Evolutionary conservation across 2,113 vertebrate genomes (phyloP).

Genomic region (Tauraco erythrolophus): DNA sequence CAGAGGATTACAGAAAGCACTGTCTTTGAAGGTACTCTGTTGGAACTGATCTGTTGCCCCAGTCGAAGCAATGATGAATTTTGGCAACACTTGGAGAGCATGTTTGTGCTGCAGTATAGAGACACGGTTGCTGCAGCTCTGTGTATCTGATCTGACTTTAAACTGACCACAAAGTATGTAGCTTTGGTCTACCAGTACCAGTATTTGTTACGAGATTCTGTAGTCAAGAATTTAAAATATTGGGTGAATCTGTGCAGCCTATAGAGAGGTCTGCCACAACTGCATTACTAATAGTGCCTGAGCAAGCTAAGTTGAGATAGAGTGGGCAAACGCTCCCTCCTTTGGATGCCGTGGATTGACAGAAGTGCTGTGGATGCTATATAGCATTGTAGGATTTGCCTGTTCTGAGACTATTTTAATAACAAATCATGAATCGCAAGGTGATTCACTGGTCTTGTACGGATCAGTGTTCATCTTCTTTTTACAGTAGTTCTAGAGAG

Average conservation of each 20-base stretch:
- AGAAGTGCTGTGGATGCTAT: background rate
- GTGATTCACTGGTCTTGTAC: background rate
- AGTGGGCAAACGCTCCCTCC: background rate
- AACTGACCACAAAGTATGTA: background rate
- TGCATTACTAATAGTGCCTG: background rate
- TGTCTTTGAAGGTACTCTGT: conserved; percentile 45
- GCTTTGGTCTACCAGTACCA: background rate
- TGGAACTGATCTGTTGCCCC: conserved; percentile 47
- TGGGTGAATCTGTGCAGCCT: background rate
- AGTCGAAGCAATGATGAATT: conserved; percentile 2
- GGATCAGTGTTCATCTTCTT: background rate
- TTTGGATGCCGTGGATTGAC: background rate
- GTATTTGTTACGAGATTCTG: background rate
- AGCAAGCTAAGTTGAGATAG: background rate
- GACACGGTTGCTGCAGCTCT: background rate
- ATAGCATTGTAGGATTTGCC: background rate
- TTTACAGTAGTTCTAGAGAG: background rate
- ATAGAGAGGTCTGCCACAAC: background rate
- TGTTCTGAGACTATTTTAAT: background rate
- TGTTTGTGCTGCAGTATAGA: background rate
- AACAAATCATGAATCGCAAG: background rate
- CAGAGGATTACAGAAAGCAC: conserved; percentile 47
- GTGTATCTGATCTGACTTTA: background rate
- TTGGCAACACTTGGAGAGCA: background rate
- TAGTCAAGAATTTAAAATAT: background rate